These are phyloP conservation scores for Amorpha juglandis DNA, from an alignment of 2,888 invertebrate species.

Conservation along the genomic window DNA sequence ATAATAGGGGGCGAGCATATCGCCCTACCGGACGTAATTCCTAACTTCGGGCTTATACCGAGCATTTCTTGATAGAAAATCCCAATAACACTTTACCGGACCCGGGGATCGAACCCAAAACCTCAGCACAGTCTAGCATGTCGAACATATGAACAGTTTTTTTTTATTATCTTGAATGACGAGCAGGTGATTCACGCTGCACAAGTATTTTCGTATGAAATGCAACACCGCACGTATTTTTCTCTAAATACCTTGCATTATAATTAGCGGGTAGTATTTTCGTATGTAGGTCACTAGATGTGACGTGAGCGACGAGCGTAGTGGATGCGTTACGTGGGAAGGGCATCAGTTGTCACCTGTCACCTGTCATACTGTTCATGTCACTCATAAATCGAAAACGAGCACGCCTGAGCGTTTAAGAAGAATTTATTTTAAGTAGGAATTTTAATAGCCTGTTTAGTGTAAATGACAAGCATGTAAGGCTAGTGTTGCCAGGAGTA, in stretches of 20 bases:
- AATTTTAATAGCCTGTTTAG: not conserved
- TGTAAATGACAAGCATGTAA: not conserved
- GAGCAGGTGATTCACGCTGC: not conserved
- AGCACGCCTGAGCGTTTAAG: not conserved
- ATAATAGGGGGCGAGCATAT: too few relatives aligned
- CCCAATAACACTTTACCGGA: too few relatives aligned
- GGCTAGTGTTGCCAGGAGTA: not conserved
- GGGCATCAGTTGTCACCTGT: constrained; percentile 6
- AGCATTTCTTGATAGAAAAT: too few relatives aligned
- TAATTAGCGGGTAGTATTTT: constrained; percentile 45
- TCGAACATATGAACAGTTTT: too few relatives aligned
- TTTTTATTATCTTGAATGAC: too few relatives aligned
- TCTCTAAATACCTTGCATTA: constrained; percentile 24
- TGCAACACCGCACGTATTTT: constrained; percentile 3
- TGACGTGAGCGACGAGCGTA: constrained; percentile 36
- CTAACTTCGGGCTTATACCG: too few relatives aligned
- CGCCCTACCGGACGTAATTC: too few relatives aligned
- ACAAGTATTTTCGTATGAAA: not conserved
- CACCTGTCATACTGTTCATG: not conserved
- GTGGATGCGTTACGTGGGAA: constrained; percentile 41
- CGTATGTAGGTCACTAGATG: constrained; percentile 44
- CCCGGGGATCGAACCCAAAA: too few relatives aligned
- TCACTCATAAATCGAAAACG: constrained; percentile 5
- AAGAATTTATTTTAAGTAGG: not conserved
- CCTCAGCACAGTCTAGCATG: too few relatives aligned